Evolutionary conservation across 2,797 vertebrate genomes (phyloP).

Genomic region (Alca torda): DNA sequence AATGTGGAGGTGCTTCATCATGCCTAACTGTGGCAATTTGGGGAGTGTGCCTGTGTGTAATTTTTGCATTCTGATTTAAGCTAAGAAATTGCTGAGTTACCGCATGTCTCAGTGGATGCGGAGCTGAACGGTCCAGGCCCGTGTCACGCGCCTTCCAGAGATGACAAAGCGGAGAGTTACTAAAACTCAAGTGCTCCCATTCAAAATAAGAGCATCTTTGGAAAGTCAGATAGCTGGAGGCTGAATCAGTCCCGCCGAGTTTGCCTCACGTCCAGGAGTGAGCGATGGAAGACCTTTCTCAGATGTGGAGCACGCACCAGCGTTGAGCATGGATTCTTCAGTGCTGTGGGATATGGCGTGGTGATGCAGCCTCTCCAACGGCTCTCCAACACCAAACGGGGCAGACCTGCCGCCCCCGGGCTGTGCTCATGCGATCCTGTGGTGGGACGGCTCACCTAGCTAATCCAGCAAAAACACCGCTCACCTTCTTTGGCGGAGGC

Average conservation of each 20-base stretch:
- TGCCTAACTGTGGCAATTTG: background rate
- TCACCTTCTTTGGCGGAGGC: background rate
- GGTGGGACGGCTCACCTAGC: background rate
- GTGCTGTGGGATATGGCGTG: rapidly evolving
- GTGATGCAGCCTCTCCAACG: background rate
- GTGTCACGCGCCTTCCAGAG: background rate
- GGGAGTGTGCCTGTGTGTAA: background rate
- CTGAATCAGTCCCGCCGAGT: background rate
- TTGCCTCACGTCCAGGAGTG: background rate
- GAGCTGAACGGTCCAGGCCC: background rate
- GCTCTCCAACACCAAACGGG: background rate
- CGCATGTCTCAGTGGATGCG: background rate
- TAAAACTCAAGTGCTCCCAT: background rate
- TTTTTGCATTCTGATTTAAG: background rate
- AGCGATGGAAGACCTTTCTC: background rate
- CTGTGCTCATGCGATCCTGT: background rate
- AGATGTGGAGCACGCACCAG: background rate
- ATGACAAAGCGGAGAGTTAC: background rate
- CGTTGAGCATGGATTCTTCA: background rate
- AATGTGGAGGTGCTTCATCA: background rate
- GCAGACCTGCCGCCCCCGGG: background rate
- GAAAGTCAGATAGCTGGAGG: background rate
- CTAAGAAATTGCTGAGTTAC: background rate
- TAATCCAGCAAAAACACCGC: background rate
- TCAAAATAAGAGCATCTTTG: background rate